Conservation (phyloP, 2,113 vertebrate genomes). For the Hiodon tergisus region DNA sequence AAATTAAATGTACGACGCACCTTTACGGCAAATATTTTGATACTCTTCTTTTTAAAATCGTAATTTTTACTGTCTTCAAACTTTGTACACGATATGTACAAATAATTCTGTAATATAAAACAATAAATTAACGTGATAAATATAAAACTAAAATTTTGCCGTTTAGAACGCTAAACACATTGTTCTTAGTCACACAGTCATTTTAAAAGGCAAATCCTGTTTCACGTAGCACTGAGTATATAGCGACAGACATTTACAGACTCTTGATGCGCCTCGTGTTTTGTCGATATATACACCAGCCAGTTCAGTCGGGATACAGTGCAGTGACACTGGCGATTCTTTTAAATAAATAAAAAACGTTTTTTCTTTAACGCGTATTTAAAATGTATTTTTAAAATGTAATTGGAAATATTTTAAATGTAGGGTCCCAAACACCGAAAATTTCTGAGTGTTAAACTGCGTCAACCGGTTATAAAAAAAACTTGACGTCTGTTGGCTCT, state of each 20-base stretch:
- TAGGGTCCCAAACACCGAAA: too few species aligned
- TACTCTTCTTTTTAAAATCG: conserved; percentile 75
- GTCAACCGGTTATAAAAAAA: too few species aligned
- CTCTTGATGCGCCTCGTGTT: conserved; percentile 73
- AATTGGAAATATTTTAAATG: too few species aligned
- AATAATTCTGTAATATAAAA: conserved; percentile 80
- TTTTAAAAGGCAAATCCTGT: conserved; percentile 78
- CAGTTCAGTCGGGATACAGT: conserved; percentile 8
- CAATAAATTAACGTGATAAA: conserved; percentile 96
- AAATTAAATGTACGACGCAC: neutral
- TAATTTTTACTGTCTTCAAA: conserved; percentile 92
- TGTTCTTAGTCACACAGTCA: conserved; percentile 73
- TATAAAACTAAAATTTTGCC: conserved; percentile 96
- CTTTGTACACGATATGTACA: conserved; percentile 86
- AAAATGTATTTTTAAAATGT: too few species aligned
- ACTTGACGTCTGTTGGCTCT: neutral
- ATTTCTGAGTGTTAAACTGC: too few species aligned
- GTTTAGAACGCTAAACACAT: conserved; percentile 84
- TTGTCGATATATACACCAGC: conserved; percentile 75
- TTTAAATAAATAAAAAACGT: too few species aligned
- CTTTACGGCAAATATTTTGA: neutral
- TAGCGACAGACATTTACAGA: conserved; percentile 66
- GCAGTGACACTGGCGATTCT: too few species aligned
- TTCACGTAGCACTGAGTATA: conserved; percentile 87
- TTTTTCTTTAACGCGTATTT: too few species aligned